A percentile compares a stretch with the other conserved stretches of the same genome.
Evolutionary conservation across 1,140 invertebrate genomes (phyloP).

Genomic region (Drosophila parvula): DNA sequence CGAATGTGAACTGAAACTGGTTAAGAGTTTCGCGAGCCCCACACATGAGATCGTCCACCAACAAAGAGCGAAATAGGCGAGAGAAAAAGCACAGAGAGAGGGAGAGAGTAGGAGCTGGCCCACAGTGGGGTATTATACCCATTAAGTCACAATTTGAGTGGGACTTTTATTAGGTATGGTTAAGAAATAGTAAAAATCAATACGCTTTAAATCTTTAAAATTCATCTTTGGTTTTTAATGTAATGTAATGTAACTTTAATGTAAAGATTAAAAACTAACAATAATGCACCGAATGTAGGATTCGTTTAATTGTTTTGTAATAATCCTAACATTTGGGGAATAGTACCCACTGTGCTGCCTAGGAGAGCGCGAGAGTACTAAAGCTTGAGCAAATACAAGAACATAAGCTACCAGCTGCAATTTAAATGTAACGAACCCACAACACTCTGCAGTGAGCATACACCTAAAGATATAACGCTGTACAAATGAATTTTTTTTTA

Average conservation of each 20-base stretch:
- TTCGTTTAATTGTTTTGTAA: no score
- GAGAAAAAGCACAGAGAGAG: slow-evolving; percentile 1
- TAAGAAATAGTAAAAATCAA: no score
- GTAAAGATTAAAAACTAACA: no score
- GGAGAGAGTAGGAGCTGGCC: slow-evolving; percentile 2
- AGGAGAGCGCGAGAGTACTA: slow-evolving; percentile 58
- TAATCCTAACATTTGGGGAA: not conserved
- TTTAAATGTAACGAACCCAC: slow-evolving; percentile 57
- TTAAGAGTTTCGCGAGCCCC: slow-evolving; percentile 69
- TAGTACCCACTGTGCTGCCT: slow-evolving; percentile 1
- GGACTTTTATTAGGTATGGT: no score
- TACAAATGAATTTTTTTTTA: not conserved
- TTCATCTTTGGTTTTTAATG: no score
- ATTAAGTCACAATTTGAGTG: not conserved
- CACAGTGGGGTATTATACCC: slow-evolving; percentile 6
- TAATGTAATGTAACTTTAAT: no score
- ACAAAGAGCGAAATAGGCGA: slow-evolving; percentile 13
- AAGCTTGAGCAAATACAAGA: slow-evolving; percentile 66
- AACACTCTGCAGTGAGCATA: slow-evolving; percentile 47
- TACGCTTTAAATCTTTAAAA: no score
- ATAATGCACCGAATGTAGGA: no score
- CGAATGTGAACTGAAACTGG: slow-evolving; percentile 75
- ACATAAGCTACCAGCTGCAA: slow-evolving; percentile 20
- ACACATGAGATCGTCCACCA: slow-evolving; percentile 56
- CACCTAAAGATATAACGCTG: not conserved